Evolutionary conservation across 1,140 invertebrate genomes (phyloP).

Genomic region (Pomacea maculata): DNA sequence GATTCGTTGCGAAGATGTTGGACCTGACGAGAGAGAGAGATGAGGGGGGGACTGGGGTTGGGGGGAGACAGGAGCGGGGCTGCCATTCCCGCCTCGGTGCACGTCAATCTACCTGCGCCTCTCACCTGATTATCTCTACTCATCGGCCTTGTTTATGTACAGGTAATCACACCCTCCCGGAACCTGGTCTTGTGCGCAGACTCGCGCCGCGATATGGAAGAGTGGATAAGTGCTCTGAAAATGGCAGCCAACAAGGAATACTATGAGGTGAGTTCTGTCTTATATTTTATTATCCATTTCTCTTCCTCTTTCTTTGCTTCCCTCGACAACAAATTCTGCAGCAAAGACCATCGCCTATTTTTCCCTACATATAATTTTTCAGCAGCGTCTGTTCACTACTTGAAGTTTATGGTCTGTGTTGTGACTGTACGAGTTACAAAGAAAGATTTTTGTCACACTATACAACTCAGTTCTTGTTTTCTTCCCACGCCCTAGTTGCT

Average conservation of each 20-base stretch:
- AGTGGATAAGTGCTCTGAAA: constrained; percentile 83
- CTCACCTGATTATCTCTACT: neutral
- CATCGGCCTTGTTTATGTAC: constrained; percentile 36
- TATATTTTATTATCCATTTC: neutral
- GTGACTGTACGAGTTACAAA: no score
- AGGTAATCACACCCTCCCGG: constrained; percentile 88
- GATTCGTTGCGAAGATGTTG: neutral
- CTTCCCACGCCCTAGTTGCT: no score
- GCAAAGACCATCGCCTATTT: no score
- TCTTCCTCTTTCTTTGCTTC: no score
- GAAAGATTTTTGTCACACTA: no score
- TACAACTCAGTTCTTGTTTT: no score
- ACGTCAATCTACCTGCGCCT: neutral
- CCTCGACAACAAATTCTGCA: no score
- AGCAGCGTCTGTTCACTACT: no score
- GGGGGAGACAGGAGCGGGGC: neutral
- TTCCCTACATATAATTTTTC: no score
- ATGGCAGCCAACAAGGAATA: constrained; percentile 77
- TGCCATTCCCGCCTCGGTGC: neutral
- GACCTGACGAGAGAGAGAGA: neutral
- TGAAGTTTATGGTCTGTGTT: no score
- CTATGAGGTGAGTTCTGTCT: constrained; percentile 68
- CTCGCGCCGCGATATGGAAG: constrained; percentile 86
- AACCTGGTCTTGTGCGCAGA: constrained; percentile 85
- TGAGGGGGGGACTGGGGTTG: no score